These are phyloP conservation scores for Phymatocera aterrima DNA, from an alignment of 2,888 invertebrate genomes.

Conservation along the genomic window DNA sequence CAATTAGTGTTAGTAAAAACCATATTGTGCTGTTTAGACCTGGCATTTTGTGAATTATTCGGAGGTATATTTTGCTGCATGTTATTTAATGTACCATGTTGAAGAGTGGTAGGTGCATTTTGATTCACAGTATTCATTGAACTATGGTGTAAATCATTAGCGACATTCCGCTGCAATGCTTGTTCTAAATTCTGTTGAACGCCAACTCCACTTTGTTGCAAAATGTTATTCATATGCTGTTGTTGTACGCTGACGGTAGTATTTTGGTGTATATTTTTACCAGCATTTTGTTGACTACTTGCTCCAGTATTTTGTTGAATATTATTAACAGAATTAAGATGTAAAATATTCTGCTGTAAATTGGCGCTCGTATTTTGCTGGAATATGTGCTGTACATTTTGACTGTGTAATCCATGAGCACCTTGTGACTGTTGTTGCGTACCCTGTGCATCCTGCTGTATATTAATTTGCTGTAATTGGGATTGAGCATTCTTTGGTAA, in stretches of 20 bases:
- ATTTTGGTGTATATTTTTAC: slow-evolving; percentile 67
- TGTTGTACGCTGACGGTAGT: slow-evolving; percentile 55
- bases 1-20: slow-evolving; percentile 40
- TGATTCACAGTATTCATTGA: slow-evolving; percentile 48
- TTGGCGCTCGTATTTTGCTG: slow-evolving; percentile 57
- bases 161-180: slow-evolving; percentile 59
- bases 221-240: slow-evolving; percentile 53
- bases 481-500: slow-evolving; percentile 29
- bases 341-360: slow-evolving; percentile 65
- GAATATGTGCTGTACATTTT: slow-evolving; percentile 69
- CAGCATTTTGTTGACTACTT: slow-evolving; percentile 62
- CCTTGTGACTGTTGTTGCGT: slow-evolving; percentile 7
- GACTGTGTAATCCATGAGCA: slow-evolving; percentile 56
- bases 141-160: slow-evolving; percentile 58
- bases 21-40: slow-evolving; percentile 56
- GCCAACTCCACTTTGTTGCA: slow-evolving; percentile 53
- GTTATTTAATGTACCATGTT: slow-evolving; percentile 42
- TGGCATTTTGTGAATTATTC: slow-evolving; percentile 60
- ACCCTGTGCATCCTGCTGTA: slow-evolving; percentile 24
- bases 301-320: slow-evolving; percentile 56
- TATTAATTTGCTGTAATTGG: slow-evolving; percentile 36
- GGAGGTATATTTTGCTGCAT: slow-evolving; percentile 55
- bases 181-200: slow-evolving; percentile 58
- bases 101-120: slow-evolving; percentile 56
- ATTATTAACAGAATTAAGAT: slow-evolving; percentile 62